Base-by-base conservation (phyloP, 2,888 invertebrate genomes). In the Orthosia gracilis region DNA sequence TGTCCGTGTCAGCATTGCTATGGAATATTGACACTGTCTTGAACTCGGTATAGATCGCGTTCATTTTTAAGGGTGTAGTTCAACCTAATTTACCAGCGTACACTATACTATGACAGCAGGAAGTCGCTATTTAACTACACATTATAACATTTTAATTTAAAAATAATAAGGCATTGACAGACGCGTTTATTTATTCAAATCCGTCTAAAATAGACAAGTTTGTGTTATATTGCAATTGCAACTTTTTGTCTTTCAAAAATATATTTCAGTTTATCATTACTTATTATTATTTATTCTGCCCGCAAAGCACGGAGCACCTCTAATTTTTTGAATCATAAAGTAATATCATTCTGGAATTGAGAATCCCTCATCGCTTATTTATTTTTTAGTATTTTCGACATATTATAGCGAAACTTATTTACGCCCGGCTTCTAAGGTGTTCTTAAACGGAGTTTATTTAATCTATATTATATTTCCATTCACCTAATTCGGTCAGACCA, bases 321-420 rank as follows among this genome's bases (percentile, higher is more conserved):
- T 18, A 13, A 49, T 40, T 57, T 50, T 15, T 50, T 15, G 54
- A 31, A 59, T 23, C 15, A 31, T n/a, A 47, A 76, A 47, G 57
- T 69, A 69, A 45, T 57, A 69, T 69, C 57, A 69, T 73, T 26
- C 18, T 18, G 78, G 5, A 45, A 45, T 49, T 3, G 17, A 57
- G 65, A 47, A 9, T 11, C 17, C n/a, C 17, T 47, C 17, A 13
- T 23, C 26, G 13, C n/a, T 47, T 2, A 47, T 23, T 23, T 23
- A 45, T 50, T 52, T 77, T 18, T 55, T 49, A 76, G 45, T 58
- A 47, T 52, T 52, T 7, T 1, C 11, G 15, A 18, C n/a, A 31
- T 65, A n/a, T 3, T 45, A 59, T 15, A 21, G 45, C 15, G n/a
- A n/a, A 40, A 40, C n/a, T 5, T n/a, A 55, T 26, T n/a, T 57